phyloP scores from a whole-genome alignment of 2,888 invertebrate species.

The Prostheceraeus crozeri region DNA sequence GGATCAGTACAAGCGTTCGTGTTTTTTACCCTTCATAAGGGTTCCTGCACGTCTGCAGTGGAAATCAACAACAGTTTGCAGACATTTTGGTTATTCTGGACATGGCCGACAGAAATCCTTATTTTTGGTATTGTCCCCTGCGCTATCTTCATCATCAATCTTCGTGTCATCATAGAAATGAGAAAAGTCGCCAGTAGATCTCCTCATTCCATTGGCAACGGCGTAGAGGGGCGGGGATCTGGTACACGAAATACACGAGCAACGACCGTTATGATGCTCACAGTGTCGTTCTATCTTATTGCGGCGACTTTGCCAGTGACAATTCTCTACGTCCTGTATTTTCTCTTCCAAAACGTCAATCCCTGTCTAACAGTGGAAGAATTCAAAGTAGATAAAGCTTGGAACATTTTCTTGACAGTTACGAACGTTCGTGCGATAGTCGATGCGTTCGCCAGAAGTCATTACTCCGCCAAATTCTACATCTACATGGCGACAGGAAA shows the following conservation, averaged over 20 bases:
- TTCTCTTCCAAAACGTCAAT: constrained; percentile 43
- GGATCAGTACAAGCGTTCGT: constrained; percentile 44
- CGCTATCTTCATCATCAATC: constrained; percentile 50
- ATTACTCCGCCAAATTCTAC: constrained; percentile 43
- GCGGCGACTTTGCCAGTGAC: constrained; percentile 54
- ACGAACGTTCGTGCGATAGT: constrained; percentile 10
- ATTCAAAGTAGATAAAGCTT: constrained; percentile 45
- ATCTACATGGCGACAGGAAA: constrained; percentile 55
- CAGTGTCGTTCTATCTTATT: constrained; percentile 55
- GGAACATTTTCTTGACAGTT: constrained; percentile 45
- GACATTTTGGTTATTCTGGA: constrained; percentile 48
- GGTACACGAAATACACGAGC: constrained; percentile 44
- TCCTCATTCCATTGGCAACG: constrained; percentile 10
- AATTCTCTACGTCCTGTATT: constrained; percentile 45
- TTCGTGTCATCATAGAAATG: constrained; percentile 52
- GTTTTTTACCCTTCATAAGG: constrained; percentile 40
- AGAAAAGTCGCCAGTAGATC: constrained; percentile 39
- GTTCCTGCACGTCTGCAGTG: background rate
- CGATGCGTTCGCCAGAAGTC: constrained; percentile 44
- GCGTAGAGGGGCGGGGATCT: constrained; percentile 39
- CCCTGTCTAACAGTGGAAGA: constrained; percentile 42
- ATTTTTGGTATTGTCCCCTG: constrained; percentile 52
- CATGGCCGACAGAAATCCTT: constrained; percentile 50
- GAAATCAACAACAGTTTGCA: constrained; percentile 44
- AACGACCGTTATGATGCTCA: constrained; percentile 52